These are phyloP conservation scores for Ostrea edulis DNA, from an alignment of 1,140 invertebrate species.

Conservation along the genomic window DNA sequence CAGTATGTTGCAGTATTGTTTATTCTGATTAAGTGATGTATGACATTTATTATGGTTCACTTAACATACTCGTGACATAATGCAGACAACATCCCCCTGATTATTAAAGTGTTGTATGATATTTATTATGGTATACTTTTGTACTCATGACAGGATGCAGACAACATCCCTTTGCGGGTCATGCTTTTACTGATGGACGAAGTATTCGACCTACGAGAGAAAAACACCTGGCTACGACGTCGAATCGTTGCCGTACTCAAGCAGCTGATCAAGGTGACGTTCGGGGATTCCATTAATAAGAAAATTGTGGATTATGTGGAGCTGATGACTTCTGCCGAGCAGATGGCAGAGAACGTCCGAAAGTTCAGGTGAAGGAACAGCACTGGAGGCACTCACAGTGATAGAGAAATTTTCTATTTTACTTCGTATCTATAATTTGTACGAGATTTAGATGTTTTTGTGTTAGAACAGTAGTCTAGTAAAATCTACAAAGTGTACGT, in stretches of 20 bases:
- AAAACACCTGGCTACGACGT: slow-evolving; percentile 92
- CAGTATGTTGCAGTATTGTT: too few relatives aligned
- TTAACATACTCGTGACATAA: slow-evolving; percentile 48
- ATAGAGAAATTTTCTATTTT: too few relatives aligned
- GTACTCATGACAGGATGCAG: slow-evolving; percentile 74
- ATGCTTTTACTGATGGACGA: slow-evolving; percentile 93
- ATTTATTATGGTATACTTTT: too few relatives aligned
- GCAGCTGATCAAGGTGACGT: slow-evolving; percentile 89
- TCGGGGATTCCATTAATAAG: slow-evolving; percentile 92
- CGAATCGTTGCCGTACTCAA: slow-evolving; percentile 89
- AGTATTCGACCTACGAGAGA: slow-evolving; percentile 92
- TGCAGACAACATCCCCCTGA: slow-evolving; percentile 91
- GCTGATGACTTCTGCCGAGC: slow-evolving; percentile 92
- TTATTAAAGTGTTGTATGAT: too few relatives aligned
- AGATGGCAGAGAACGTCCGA: slow-evolving; percentile 93
- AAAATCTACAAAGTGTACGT: too few relatives aligned
- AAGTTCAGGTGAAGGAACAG: slow-evolving; percentile 86
- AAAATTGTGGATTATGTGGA: slow-evolving; percentile 95
- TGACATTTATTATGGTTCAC: too few relatives aligned
- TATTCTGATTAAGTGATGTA: too few relatives aligned
- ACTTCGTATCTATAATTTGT: too few relatives aligned
- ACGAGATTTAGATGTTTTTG: too few relatives aligned
- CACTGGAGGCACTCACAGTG: too few relatives aligned
- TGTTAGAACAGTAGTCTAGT: too few relatives aligned
- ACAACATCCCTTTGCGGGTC: slow-evolving; percentile 93